A percentile compares a stretch with the other conserved stretches of the same genome.
Conservation (phyloP, 2,797 vertebrate species). For the Lepidocolaptes lacrymiger region DNA sequence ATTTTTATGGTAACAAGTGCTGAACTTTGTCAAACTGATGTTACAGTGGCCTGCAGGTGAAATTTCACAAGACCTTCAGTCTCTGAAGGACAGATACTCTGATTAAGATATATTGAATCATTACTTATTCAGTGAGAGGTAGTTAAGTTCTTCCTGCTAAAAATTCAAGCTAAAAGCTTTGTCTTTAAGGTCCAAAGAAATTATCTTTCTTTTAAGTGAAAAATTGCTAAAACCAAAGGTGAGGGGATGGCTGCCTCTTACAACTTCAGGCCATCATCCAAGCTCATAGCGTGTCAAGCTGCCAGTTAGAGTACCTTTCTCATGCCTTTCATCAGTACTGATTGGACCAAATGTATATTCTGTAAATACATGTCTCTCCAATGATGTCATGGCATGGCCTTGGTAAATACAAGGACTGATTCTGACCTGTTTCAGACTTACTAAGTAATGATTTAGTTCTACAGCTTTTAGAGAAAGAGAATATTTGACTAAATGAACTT, state of each 20-base stretch:
- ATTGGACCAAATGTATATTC: background rate
- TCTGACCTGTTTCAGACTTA: background rate
- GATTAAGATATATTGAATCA: constrained; percentile 44
- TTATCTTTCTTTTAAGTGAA: background rate
- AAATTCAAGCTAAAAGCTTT: background rate
- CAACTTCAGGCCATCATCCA: rapidly evolving
- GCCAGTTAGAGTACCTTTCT: background rate
- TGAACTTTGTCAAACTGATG: background rate
- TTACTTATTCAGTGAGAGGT: constrained; percentile 31
- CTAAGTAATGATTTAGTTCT: background rate
- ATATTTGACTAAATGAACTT: background rate
- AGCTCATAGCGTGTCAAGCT: background rate
- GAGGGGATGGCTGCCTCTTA: background rate
- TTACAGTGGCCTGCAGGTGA: background rate
- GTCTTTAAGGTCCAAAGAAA: background rate
- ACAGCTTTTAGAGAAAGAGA: background rate
- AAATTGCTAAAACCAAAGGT: background rate
- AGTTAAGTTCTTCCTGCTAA: constrained; percentile 22
- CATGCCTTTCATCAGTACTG: background rate
- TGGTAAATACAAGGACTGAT: background rate
- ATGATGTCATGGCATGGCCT: background rate
- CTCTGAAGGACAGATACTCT: constrained; percentile 1
- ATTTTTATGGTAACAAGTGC: background rate
- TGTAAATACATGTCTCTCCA: background rate
- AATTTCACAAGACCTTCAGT: constrained; percentile 3